Evolutionary conservation across 2,113 vertebrate species (phyloP), one percentile per base, ranked within the genome.

Genomic region (Sceloporus undulatus): DNA sequence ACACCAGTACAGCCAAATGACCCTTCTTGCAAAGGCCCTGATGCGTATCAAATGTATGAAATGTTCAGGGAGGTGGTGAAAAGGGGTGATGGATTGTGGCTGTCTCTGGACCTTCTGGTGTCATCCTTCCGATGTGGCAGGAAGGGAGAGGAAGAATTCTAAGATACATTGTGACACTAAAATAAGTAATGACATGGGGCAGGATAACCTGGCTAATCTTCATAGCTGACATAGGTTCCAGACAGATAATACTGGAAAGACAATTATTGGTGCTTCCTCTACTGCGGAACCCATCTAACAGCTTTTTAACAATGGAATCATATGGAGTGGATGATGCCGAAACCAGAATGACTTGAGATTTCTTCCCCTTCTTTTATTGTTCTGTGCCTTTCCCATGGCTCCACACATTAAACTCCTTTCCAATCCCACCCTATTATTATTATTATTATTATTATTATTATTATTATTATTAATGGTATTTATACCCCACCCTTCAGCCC

Each of bases 31-130:
- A 9, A 38, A 21, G 4, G 84, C 54, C 27, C 19, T n/a, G 42
- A 75, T 82, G n/a, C 2, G 0, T 66, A 76, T 68, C 66, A 1
- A 0, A 91, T 52, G 27, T 8, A 48, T 42, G 48, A 48, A 48
- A 27, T 23, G 5, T 0, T 0, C 48, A 52, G 71, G 74, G 14
- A 19, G 7, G 5, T 8, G 13, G 40, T 13, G 59, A 1, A 40
- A 27, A 19, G 11, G 25, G 16, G 34, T 78, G 29, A 79, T 70
- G 34, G 66, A 66, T 71, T 8, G 34, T 9, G 2, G 6, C 21
- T 27, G 42, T 19, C 27, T 86, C 42, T 79, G n/a, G n/a, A 40
- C 48, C 48, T 66, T 85, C 84, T 85, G 14, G 16, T 65, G 9
- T 29, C 59, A 11, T 19, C 8, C 25, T 23, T 48, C n/a, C 8